Evolutionary conservation across 1,140 invertebrate species (phyloP).

Genomic region (Leptinotarsa lineolata): DNA sequence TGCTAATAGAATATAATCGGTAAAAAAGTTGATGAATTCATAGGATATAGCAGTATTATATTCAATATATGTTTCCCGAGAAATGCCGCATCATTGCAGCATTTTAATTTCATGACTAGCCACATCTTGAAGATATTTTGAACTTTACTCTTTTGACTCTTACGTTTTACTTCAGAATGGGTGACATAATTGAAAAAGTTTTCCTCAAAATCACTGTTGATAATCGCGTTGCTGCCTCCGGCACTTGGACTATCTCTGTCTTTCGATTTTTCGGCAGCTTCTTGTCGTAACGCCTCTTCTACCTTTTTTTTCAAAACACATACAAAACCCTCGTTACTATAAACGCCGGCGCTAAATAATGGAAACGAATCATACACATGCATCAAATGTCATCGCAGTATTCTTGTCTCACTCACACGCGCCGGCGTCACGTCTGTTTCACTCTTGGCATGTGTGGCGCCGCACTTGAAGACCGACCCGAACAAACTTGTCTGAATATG

Average conservation of each 20-base stretch:
- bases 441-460: no score
- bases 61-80: neutral
- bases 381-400: no score
- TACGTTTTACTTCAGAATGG: neutral
- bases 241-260: neutral
- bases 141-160: neutral
- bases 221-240: neutral
- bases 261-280: neutral
- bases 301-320: neutral
- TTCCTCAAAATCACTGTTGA: neutral
- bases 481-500: no score
- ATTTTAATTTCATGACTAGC: neutral
- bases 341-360: no score
- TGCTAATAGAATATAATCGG: no score
- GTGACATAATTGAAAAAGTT: neutral
- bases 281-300: neutral
- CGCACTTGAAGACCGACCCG: no score
- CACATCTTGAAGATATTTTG: neutral
- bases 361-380: no score
- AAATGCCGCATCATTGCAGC: neutral
- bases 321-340: no score
- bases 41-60: no score
- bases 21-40: no score
- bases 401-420: no score
- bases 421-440: no score